Evolutionary conservation across 2,888 invertebrate species (phyloP).

Genomic region (Trichopria drosophilae): DNA sequence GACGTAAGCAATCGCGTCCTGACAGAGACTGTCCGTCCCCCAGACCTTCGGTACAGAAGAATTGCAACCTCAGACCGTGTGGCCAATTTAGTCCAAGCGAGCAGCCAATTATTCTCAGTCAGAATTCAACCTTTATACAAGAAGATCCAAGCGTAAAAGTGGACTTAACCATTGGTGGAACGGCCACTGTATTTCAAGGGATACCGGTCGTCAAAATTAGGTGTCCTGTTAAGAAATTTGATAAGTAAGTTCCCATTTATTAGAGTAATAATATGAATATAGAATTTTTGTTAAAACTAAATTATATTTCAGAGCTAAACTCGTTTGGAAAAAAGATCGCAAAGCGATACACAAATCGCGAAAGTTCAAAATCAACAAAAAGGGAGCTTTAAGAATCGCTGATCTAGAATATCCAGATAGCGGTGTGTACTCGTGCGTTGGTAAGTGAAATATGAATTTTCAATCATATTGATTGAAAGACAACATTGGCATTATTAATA

Average conservation of each 20-base stretch:
- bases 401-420: conserved; percentile 80
- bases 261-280: not conserved
- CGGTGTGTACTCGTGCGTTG: conserved; percentile 84
- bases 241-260: conserved; percentile 61
- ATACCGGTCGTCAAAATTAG: conserved; percentile 86
- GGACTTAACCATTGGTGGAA: conserved; percentile 85
- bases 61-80: conserved; percentile 84
- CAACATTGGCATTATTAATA: not conserved
- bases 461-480: not conserved
- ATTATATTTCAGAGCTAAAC: conserved; percentile 79
- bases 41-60: conserved; percentile 76
- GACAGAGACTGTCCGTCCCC: conserved; percentile 75
- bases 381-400: conserved; percentile 85
- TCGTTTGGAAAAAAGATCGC: conserved; percentile 88
- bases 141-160: conserved; percentile 78
- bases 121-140: conserved; percentile 78
- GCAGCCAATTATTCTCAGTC: conserved; percentile 77
- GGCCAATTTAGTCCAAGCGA: conserved; percentile 66
- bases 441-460: conserved; percentile 49
- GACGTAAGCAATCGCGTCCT: conserved; percentile 81
- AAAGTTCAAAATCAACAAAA: conserved; percentile 86
- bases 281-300: not conserved
- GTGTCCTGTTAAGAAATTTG: conserved; percentile 83
- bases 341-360: conserved; percentile 75
- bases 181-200: conserved; percentile 86